Base-by-base conservation (phyloP, 2,797 vertebrate genomes). In the Hapalemur alaotrensis region DNA sequence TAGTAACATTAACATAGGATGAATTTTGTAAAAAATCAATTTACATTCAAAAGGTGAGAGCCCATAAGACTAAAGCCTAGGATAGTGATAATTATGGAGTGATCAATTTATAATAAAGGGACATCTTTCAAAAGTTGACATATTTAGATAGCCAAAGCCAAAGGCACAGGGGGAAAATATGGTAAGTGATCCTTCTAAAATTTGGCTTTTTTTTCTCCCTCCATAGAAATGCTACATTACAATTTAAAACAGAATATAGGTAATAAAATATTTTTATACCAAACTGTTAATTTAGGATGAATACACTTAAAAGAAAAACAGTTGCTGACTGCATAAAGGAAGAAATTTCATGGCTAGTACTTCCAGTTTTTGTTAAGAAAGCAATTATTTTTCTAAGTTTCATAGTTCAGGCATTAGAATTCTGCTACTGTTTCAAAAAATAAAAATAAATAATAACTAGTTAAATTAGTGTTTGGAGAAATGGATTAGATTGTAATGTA, bases 391-490 rank as follows among this genome's bases (percentile, higher is more conserved):
- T 97, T 22, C 78, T 69, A 97, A 72, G 76, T 97, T 48, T 96
- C 79, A 82, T 95, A 93, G 52, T 97, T 97, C 30, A 92, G 90
- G 88, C 72, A 95, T 65, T 65, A 97, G n/a, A 94, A 82, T 50
- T 97, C 92, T 92, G 57, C 85, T 96, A 17, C 93, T 91, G 18
- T 94, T 97, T 28, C 72, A 92, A 90, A 82, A 12, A 84, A 72
- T 82, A 95, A 97, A 97, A 97, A 97, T 95, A 97, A 98, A 97
- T 96, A 97, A 95, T 63, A 97, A 93, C 82, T 87, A 35, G 63
- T 97, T 97, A 93, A 97, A 98, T 96, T 97, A 97, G 57, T 97
- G 93, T 89, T 97, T 96, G 75, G 67, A 84, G 86, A 98, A 97
- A 96, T 95, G 3, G 92, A 88, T 98, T 95, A 87, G 69, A 91